These are phyloP conservation scores for Balaeniceps rex DNA, from an alignment of 2,113 vertebrate genomes.

Conservation along the genomic window DNA sequence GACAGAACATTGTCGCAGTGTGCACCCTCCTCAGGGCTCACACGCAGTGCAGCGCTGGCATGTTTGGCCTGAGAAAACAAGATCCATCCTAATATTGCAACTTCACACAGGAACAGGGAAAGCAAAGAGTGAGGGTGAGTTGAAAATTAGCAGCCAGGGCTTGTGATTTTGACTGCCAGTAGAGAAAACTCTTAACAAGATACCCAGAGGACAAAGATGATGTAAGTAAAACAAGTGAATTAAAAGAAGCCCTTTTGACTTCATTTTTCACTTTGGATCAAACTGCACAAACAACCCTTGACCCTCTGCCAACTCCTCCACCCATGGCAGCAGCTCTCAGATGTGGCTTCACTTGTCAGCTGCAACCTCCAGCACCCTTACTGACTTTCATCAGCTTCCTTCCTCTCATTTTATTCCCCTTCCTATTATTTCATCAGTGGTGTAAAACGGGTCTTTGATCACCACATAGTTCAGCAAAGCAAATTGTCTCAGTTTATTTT, in stretches of 20 bases:
- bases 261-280: neutral
- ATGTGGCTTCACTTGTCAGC: neutral
- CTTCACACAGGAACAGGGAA: neutral
- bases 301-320: neutral
- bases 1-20: neutral
- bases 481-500: neutral
- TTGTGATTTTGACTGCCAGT: neutral
- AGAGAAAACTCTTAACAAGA: neutral
- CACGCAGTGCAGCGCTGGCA: accelerated
- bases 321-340: neutral
- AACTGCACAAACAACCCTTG: neutral
- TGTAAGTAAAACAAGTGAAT: neutral
- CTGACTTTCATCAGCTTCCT: neutral
- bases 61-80: neutral
- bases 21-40: neutral
- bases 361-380: neutral
- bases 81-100: neutral
- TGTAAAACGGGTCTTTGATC: neutral
- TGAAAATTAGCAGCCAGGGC: neutral
- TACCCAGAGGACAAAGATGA: neutral
- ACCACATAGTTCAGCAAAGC: neutral
- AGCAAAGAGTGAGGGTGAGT: neutral
- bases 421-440: neutral
- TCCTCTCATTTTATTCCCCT: neutral
- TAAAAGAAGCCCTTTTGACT: neutral